Conservation (phyloP, 2,888 invertebrate genomes). For the Drosophila nr. perissopoda region DNA sequence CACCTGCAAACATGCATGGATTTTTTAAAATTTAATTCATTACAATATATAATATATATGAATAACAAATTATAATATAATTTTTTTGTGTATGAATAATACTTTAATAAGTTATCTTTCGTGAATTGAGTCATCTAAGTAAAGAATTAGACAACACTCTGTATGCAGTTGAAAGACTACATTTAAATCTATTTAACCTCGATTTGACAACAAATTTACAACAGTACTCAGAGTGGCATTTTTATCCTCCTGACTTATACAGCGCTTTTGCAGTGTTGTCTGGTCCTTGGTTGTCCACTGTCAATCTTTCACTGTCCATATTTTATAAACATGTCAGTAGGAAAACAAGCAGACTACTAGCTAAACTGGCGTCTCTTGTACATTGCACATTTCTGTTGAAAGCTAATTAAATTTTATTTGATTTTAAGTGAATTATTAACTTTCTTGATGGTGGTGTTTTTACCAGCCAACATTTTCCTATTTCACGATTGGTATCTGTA, state of each 20-base stretch:
- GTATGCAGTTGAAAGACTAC: not conserved
- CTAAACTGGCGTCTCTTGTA: conserved; percentile 34
- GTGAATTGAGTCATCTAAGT: not conserved
- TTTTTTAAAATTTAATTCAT: not conserved
- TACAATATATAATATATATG: not conserved
- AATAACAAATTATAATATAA: not conserved
- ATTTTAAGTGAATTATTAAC: conserved; percentile 75
- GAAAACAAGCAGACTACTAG: conserved; percentile 10
- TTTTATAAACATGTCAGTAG: conserved; percentile 4
- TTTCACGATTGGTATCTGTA: not conserved
- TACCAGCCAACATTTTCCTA: conserved; percentile 19
- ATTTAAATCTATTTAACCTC: not conserved
- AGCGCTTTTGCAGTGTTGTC: not conserved
- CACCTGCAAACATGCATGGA: not conserved
- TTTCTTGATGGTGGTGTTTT: conserved; percentile 45
- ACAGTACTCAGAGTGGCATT: not conserved
- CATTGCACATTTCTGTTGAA: conserved; percentile 61
- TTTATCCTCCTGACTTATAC: not conserved
- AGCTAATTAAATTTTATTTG: conserved; percentile 73
- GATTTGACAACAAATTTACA: not conserved
- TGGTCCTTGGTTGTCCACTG: not conserved
- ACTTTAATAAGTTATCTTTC: not conserved
- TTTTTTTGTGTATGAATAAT: not conserved
- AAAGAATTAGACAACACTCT: not conserved
- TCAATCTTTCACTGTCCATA: not conserved